phyloP scores from a whole-genome alignment of 2,888 invertebrate species.

The Hydrotaea cyrtoneurina region DNA sequence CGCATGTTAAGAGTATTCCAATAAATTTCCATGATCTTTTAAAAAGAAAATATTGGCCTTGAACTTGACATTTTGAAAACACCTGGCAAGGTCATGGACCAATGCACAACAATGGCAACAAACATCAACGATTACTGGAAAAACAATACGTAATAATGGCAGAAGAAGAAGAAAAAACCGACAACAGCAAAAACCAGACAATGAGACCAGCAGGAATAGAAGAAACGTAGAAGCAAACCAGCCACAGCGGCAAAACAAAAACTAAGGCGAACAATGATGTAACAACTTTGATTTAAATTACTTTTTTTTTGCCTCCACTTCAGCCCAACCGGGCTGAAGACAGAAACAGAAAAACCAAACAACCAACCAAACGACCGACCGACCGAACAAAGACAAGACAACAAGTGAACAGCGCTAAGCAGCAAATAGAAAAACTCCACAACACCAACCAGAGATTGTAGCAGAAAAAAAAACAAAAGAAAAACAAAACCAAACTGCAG shows the following conservation, averaged over 20 bases:
- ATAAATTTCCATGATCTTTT: slow-evolving; percentile 26
- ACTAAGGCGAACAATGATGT: slow-evolving; percentile 71
- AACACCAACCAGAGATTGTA: slow-evolving; percentile 16
- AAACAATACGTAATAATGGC: slow-evolving; percentile 50
- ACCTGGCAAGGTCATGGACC: slow-evolving; percentile 69
- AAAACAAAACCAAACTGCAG: slow-evolving; percentile 34
- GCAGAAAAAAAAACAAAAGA: slow-evolving; percentile 7
- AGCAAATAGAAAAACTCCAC: slow-evolving; percentile 34
- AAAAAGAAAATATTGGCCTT: slow-evolving; percentile 69
- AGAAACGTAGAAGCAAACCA: slow-evolving; percentile 35
- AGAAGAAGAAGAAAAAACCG: slow-evolving; percentile 47
- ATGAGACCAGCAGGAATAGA: slow-evolving; percentile 56
- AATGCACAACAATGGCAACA: slow-evolving; percentile 61
- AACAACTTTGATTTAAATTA: slow-evolving; percentile 73
- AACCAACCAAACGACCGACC: slow-evolving; percentile 18
- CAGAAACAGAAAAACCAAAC: slow-evolving; percentile 38
- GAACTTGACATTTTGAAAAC: slow-evolving; percentile 69
- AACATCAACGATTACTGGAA: slow-evolving; percentile 47
- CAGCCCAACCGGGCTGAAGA: slow-evolving; percentile 39
- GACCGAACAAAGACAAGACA: slow-evolving; percentile 45
- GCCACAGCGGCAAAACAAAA: slow-evolving; percentile 49
- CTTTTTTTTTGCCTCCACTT: slow-evolving; percentile 63
- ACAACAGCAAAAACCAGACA: slow-evolving; percentile 47
- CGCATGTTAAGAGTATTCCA: background rate
- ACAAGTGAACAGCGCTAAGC: slow-evolving; percentile 59